These are phyloP conservation scores for Conus betulinus DNA, from an alignment of 1,140 invertebrate genomes.

Conservation along the genomic window DNA sequence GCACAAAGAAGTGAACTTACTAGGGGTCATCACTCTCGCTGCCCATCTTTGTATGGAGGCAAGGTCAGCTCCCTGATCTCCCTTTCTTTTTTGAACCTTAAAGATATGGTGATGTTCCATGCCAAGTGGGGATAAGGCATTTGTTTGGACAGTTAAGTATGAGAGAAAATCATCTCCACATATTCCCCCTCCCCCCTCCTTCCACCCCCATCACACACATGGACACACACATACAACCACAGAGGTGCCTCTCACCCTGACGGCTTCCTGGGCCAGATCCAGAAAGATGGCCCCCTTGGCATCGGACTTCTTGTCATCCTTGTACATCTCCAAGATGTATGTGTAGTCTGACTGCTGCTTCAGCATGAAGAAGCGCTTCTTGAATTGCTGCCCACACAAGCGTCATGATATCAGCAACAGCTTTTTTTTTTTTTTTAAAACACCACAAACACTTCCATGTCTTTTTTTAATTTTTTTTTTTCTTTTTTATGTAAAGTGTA, in stretches of 20 bases:
- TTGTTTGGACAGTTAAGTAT: no score
- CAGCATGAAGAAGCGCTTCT: constrained; percentile 91
- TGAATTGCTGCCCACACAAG: constrained; percentile 82
- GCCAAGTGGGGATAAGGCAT: no score
- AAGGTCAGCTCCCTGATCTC: no score
- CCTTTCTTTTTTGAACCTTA: no score
- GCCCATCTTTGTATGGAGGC: no score
- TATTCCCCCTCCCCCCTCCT: neutral
- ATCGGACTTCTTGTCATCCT: constrained; percentile 93
- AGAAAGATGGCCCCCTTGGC: constrained; percentile 94
- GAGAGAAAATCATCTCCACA: no score
- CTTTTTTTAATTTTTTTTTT: no score
- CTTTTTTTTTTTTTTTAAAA: neutral
- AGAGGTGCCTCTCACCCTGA: constrained; percentile 80
- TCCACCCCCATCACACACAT: neutral
- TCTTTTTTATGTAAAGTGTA: no score
- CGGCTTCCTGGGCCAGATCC: constrained; percentile 93
- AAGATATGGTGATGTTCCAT: no score
- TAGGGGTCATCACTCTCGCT: no score
- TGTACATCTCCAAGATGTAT: constrained; percentile 92
- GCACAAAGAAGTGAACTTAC: no score
- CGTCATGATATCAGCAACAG: neutral
- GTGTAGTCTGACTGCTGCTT: constrained; percentile 92
- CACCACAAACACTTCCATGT: neutral
- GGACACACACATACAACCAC: neutral